Percentiles rank a stretch among this genome's conserved stretches.
These are phyloP conservation scores for Seira ritae DNA, from an alignment of 2,888 invertebrate species.

Conservation along the genomic window DNA sequence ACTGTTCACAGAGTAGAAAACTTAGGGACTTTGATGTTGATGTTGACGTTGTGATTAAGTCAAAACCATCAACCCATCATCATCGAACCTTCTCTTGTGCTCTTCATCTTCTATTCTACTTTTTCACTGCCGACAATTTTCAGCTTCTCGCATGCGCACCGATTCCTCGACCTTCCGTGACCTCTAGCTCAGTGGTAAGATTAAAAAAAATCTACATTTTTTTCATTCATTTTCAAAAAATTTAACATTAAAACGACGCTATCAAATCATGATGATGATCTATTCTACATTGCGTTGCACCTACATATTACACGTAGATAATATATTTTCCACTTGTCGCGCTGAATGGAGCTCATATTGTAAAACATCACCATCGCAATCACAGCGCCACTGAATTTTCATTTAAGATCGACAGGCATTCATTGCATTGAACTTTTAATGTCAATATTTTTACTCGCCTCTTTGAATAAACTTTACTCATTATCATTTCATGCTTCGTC, in stretches of 20 bases:
- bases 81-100: conserved; percentile 11
- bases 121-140: conserved; percentile 48
- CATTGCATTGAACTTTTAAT: neutral
- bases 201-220: neutral
- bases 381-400: neutral
- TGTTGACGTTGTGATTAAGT: too few species aligned
- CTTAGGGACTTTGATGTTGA: neutral
- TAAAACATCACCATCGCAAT: neutral
- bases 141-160: conserved; percentile 43
- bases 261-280: too few species aligned
- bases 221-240: neutral
- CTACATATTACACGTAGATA: neutral
- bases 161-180: conserved; percentile 38
- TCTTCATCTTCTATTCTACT: conserved; percentile 44
- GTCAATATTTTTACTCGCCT: too few species aligned
- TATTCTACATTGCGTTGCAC: too few species aligned
- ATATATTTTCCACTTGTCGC: neutral
- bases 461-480: neutral
- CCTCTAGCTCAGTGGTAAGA: conserved; percentile 60
- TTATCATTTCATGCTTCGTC: conserved; percentile 7
- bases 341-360: neutral
- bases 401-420: neutral
- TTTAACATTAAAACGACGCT: neutral
- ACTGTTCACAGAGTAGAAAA: neutral
- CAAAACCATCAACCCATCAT: neutral